These are phyloP conservation scores for Clistopyga incitator DNA, from an alignment of 2,888 invertebrate genomes.

Conservation along the genomic window DNA sequence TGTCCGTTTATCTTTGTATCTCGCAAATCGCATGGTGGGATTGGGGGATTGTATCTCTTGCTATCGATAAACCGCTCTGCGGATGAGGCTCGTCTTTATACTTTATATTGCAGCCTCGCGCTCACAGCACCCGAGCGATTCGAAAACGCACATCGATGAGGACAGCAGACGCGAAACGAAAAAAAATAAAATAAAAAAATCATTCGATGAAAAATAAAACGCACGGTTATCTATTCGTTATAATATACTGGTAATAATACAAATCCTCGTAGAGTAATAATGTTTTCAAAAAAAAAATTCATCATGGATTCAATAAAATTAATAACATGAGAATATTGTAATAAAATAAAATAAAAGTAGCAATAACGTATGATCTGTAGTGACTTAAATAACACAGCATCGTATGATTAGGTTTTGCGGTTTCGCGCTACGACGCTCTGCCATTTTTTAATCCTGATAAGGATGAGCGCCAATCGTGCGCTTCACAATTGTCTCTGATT, in stretches of 20 bases:
- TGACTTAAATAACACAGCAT: conserved; percentile 84
- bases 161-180: conserved; percentile 78
- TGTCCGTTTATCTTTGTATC: conserved; percentile 75
- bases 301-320: conserved; percentile 82
- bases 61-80: conserved; percentile 61
- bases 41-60: conserved; percentile 40
- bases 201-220: conserved; percentile 59
- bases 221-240: conserved; percentile 58
- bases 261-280: conserved; percentile 55
- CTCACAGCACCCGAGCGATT: conserved; percentile 69
- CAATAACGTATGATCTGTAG: conserved; percentile 83
- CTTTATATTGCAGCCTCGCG: conserved; percentile 68
- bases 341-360: conserved; percentile 82
- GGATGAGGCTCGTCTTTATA: conserved; percentile 64
- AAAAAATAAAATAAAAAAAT: conserved; percentile 28
- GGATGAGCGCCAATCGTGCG: conserved; percentile 31
- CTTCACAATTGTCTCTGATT: conserved; percentile 41
- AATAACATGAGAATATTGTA: conserved; percentile 82
- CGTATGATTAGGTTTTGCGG: conserved; percentile 79
- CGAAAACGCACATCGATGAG: conserved; percentile 71
- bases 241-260: conserved; percentile 66
- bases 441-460: conserved; percentile 33
- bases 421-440: conserved; percentile 63
- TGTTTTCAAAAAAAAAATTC: conserved; percentile 74
- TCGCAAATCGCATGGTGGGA: conserved; percentile 62